Conservation (phyloP, 1,140 invertebrate species). For the Drosophila pallidifrons region DNA sequence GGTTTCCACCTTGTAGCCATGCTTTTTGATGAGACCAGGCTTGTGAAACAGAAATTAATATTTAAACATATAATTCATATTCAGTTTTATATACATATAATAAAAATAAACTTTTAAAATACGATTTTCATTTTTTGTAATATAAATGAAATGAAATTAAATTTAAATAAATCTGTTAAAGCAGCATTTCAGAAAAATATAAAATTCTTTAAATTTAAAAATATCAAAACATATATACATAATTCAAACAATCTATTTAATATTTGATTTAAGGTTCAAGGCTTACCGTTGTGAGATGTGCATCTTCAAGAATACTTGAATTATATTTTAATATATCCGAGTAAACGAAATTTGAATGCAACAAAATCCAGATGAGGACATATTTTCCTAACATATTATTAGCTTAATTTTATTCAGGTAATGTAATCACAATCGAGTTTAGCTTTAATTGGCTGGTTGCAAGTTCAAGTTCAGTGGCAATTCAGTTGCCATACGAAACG, state of each 20-base stretch:
- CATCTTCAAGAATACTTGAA: conserved; percentile 34
- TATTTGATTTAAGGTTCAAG: neutral
- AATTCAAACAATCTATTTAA: no score
- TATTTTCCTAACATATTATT: conserved; percentile 23
- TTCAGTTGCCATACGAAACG: conserved; percentile 3
- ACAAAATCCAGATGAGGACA: conserved; percentile 24
- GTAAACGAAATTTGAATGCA: conserved; percentile 12
- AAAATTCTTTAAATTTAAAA: no score
- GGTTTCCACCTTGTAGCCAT: conserved; percentile 87
- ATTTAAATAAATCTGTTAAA: no score
- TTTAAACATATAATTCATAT: neutral
- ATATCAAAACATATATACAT: no score
- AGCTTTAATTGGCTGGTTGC: conserved; percentile 28
- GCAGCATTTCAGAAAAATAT: no score
- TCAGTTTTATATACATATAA: no score
- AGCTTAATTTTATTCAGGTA: neutral
- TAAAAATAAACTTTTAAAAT: no score
- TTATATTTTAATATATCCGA: conserved; percentile 21
- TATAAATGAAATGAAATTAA: no score
- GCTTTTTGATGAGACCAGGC: conserved; percentile 83
- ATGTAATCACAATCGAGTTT: neutral
- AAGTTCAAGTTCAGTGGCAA: conserved; percentile 34
- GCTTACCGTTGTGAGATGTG: conserved; percentile 26
- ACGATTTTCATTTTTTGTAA: no score
- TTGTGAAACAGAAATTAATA: conserved; percentile 32